Conservation (phyloP, 2,113 vertebrate species). For the Tetraodon nigroviridis region DNA sequence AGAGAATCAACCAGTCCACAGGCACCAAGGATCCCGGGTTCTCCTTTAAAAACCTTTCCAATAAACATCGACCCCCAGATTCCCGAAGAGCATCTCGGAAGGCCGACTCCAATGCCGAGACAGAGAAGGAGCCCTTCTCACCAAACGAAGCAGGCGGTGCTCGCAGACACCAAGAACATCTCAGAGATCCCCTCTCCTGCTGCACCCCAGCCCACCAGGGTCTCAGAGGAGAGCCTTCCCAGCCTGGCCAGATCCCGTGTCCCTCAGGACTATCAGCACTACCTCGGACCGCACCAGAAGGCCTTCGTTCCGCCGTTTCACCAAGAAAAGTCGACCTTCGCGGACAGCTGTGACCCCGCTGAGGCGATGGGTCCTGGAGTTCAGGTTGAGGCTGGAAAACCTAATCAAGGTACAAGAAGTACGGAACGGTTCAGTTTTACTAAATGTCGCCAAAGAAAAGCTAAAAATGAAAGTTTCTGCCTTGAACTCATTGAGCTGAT, state of each 20-base stretch:
- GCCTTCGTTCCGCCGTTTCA: slow-evolving; percentile 30
- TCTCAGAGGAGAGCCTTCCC: slow-evolving; percentile 16
- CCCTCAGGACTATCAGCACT: slow-evolving; percentile 39
- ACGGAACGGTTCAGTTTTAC: too few species aligned
- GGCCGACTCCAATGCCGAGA: slow-evolving; percentile 31
- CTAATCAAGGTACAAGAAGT: too few species aligned
- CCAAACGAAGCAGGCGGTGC: slow-evolving; percentile 8
- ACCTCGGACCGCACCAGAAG: slow-evolving; percentile 24
- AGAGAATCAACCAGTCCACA: slow-evolving; percentile 51
- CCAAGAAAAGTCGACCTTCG: background rate
- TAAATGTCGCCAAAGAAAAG: too few species aligned
- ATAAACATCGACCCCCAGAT: slow-evolving; percentile 43
- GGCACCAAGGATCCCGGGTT: slow-evolving; percentile 38
- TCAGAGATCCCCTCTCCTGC: background rate
- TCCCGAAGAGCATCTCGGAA: slow-evolving; percentile 8
- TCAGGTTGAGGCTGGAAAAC: too few species aligned
- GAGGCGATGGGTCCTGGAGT: slow-evolving; percentile 8
- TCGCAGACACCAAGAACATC: background rate
- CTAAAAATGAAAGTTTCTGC: too few species aligned
- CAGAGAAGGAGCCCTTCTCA: slow-evolving; percentile 34
- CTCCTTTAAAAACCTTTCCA: slow-evolving; percentile 51
- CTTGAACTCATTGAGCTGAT: slow-evolving; percentile 51
- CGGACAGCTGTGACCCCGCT: slow-evolving; percentile 14
- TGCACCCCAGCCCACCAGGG: slow-evolving; percentile 13
- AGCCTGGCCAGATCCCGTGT: slow-evolving; percentile 47